Base-by-base conservation (phyloP, 1,140 invertebrate species). In the Papilio xuthus region DNA sequence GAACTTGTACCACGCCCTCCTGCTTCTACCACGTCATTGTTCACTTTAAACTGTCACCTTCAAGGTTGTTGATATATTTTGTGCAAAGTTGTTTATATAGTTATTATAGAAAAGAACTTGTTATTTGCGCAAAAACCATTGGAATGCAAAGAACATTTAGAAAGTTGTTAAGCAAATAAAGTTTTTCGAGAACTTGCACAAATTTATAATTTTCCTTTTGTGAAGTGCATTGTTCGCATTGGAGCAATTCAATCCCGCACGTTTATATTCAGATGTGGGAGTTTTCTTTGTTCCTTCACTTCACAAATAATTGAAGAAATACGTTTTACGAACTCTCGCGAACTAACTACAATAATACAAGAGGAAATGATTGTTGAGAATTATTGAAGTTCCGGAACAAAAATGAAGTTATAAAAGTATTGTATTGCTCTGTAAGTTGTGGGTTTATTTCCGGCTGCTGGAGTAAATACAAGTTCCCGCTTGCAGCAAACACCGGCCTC, bases 151-250 rank as follows among this genome's bases (percentile, higher is more conserved):
- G 60, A 67, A 28, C 60, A 15, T 67, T 67, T 28, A 4, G 6
- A 67, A 28, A 28, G 23, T 67, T 67, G 13, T 67, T 15, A 67
- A 67, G 60, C 60, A 67, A 67, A 67, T 67, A 67, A 67, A 67
- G 60, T 67, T 67, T n/a, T 26, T 53, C 13, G 60, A 18, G 28
- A 67, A 67, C 26, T 32, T 67, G 26, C 28, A 67, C 56, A 67
- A 67, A 67, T 50, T 50, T 50, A 67, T 67, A 67, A 67, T 67
- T 32, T 67, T 67, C 60, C 60, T 67, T 67, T 28, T 28, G 60
- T 67, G 28, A 67, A 67, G 12, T 28, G 60, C 60, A 67, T 67
- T 67, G 60, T 67, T 67, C 60, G 13, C n/a, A n/a, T n/a, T n/a
- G 26, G 18, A 67, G 60, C 60, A 13, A 15, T 32, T 67, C 60